Percentiles rank a stretch among this genome's conserved stretches.
Evolutionary conservation across 2,888 invertebrate genomes (phyloP).

Genomic region (Hypomecis punctinalis): DNA sequence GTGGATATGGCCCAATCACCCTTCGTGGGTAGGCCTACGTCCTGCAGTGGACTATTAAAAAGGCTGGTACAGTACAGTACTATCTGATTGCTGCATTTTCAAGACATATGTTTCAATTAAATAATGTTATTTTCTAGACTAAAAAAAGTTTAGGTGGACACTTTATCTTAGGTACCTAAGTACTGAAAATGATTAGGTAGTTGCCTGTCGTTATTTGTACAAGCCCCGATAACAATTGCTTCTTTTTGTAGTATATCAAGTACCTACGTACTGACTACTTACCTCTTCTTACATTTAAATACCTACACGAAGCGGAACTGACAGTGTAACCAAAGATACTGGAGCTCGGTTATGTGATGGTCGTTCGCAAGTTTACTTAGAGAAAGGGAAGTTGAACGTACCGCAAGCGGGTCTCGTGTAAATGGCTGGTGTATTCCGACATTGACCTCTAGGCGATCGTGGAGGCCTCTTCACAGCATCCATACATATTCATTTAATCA

Average conservation of each 20-base stretch:
- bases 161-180: no score
- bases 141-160: no score
- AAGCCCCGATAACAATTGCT: no score
- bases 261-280: slow-evolving; percentile 8
- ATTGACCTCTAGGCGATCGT: slow-evolving; percentile 76
- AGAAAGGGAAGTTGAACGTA: slow-evolving; percentile 56
- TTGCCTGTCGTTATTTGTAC: no score
- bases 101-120: no score
- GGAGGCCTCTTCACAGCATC: slow-evolving; percentile 67
- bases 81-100: no score
- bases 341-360: slow-evolving; percentile 53
- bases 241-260: neutral
- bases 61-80: no score
- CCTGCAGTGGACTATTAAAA: no score
- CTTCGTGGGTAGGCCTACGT: no score
- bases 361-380: slow-evolving; percentile 45
- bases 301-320: slow-evolving; percentile 59
- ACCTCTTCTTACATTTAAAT: slow-evolving; percentile 19
- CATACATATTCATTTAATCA: slow-evolving; percentile 73
- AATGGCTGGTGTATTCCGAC: slow-evolving; percentile 67
- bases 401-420: slow-evolving; percentile 51
- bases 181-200: no score
- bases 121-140: no score
- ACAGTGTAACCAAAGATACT: slow-evolving; percentile 54
- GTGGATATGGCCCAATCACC: no score